Evolutionary conservation across 1,140 invertebrate species (phyloP), one percentile per base, ranked within the genome.

Genomic region (Megalonaias nervosa): DNA sequence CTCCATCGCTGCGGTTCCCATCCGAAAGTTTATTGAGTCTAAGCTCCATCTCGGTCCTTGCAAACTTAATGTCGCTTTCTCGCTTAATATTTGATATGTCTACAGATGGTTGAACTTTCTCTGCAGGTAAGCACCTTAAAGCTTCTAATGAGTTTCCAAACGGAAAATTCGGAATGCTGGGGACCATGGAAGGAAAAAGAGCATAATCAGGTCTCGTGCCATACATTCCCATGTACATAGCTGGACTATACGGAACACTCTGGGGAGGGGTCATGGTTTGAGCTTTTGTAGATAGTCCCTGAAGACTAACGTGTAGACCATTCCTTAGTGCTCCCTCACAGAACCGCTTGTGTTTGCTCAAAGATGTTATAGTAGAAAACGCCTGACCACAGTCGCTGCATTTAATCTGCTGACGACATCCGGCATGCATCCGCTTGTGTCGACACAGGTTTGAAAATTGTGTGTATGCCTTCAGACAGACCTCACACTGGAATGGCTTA

Each of bases 401-500:
- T 91, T 97, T 91, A 70, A 90, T 90, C 79, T 91, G 90, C 75
- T 90, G 90, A 0, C 90, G 88, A 82, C 92, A 93, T 86, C 96
- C 95, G 19, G 95, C 95, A 92, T 99, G 99, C 97, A 99, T 99
- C 79, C 98, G 96, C 89, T 98, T 99, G 92, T 99, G 99, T 23
- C 99, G 95, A 89, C 99, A 99, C 82, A 99, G 93, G 90, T 99
- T 99, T 17, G 98, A 99, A 91, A 99, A 99, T 92, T 99, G 99
- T 0, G 99, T 99, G 92, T 99, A 99, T 2, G 97, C 94, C 93
- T 97, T 95, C 75, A 94, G 94, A 90, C 92, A 91, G 55, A 90
- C 90, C 82, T 92, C 91, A 82, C 92, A 93, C 92, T 96, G 95
- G 91, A 99, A 99, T 4, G 98, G 99, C 91, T 99, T 99, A 66